These are phyloP conservation scores for Trichonephila clavipes DNA, from an alignment of 1,140 invertebrate species.

Conservation along the genomic window DNA sequence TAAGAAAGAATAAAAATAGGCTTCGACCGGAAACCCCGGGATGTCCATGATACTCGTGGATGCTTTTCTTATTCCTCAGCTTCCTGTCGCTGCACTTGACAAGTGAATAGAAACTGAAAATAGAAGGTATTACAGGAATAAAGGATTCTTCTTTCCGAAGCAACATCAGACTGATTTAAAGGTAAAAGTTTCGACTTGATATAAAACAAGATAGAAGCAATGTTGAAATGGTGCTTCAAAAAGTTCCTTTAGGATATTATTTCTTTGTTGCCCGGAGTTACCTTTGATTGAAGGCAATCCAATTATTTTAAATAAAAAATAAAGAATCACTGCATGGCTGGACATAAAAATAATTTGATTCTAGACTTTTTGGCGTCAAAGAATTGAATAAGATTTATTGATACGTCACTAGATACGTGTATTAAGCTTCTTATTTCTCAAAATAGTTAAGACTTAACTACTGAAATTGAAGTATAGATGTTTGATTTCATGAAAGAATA, in stretches of 20 bases:
- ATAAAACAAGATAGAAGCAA: not conserved
- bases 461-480: too few species aligned
- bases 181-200: not conserved
- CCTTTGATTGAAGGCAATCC: too few species aligned
- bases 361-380: too few species aligned
- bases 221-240: not conserved
- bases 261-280: too few species aligned
- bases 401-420: too few species aligned
- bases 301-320: too few species aligned
- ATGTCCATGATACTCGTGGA: constrained; percentile 13
- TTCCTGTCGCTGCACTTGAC: not conserved
- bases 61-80: constrained; percentile 3
- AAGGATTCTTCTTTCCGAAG: not conserved
- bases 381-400: too few species aligned
- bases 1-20: constrained; percentile 41
- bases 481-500: too few species aligned
- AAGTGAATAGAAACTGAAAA: constrained; percentile 18
- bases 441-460: too few species aligned
- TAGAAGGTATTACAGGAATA: constrained; percentile 34
- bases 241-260: not conserved
- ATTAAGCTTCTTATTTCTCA: too few species aligned
- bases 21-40: constrained; percentile 12
- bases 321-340: too few species aligned
- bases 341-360: too few species aligned
- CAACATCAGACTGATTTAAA: not conserved